Percentiles rank a stretch among this genome's conserved stretches.
Evolutionary conservation across 2,113 vertebrate genomes (phyloP).

Genomic region (Pavo muticus): DNA sequence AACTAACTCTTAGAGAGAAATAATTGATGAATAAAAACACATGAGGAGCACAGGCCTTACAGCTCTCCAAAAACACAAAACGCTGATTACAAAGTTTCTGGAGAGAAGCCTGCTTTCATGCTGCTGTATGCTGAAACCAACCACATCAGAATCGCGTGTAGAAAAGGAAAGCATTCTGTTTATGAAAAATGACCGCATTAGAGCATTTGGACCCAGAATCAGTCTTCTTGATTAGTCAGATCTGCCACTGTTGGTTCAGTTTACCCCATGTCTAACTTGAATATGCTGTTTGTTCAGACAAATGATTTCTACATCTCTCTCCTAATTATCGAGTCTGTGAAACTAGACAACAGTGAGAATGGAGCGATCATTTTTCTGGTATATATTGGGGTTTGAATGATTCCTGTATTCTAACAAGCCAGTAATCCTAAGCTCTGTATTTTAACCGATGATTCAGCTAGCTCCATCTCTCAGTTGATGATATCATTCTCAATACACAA

Average conservation of each 20-base stretch:
- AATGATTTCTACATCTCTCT: neutral
- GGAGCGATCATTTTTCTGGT: neutral
- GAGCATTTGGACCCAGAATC: neutral
- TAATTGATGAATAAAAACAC: neutral
- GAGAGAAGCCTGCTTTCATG: neutral
- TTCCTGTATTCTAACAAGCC: neutral
- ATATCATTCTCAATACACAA: neutral
- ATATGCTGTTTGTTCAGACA: neutral
- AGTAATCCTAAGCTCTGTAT: neutral
- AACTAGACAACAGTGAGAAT: neutral
- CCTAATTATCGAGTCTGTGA: neutral
- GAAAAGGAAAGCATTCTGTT: neutral
- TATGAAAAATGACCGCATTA: neutral
- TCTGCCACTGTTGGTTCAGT: neutral
- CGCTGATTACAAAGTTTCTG: neutral
- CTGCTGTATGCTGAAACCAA: neutral
- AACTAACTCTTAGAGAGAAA: neutral
- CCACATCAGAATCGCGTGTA: neutral
- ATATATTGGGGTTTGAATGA: neutral
- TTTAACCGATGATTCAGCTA: neutral
- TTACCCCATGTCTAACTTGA: neutral
- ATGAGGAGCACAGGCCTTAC: neutral
- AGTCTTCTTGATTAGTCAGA: neutral
- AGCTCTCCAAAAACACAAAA: neutral
- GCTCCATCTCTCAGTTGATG: neutral